Conservation (phyloP, 2,113 vertebrate genomes). For the Hippocampus guttulatus region DNA sequence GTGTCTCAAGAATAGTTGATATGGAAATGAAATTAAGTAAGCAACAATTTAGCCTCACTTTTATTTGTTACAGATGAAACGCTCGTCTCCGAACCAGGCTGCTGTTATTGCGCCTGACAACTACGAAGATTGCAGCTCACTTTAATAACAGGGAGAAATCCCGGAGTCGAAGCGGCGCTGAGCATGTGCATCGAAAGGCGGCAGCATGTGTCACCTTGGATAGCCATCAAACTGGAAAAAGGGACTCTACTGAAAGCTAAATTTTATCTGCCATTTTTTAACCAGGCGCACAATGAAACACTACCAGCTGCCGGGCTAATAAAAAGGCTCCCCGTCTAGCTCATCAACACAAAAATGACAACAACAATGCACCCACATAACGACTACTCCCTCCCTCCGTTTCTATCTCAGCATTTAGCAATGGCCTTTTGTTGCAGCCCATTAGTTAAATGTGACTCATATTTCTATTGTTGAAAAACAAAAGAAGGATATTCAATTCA, state of each 20-base stretch:
- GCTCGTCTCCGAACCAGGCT: constrained; percentile 35
- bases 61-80: constrained; percentile 20
- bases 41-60: constrained; percentile 20
- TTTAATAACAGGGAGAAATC: constrained; percentile 48
- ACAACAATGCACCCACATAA: neutral
- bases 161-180: constrained; percentile 27
- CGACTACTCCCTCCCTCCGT: neutral
- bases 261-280: neutral
- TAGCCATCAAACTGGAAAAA: constrained; percentile 33
- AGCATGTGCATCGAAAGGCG: constrained; percentile 35
- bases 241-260: constrained; percentile 3
- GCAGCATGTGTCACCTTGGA: constrained; percentile 26
- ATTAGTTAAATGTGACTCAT: neutral
- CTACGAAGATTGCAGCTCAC: constrained; percentile 32
- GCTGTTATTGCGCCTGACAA: constrained; percentile 44
- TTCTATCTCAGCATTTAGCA: neutral
- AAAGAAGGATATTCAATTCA: neutral
- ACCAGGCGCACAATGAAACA: neutral
- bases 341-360: neutral
- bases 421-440: neutral
- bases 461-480: neutral
- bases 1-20: neutral
- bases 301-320: neutral
- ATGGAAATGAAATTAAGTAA: neutral
- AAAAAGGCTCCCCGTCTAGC: neutral